Evolutionary conservation across 2,113 vertebrate species (phyloP), one percentile per base, ranked within the genome.

Genomic region (Dolichallabes microphthalmus): DNA sequence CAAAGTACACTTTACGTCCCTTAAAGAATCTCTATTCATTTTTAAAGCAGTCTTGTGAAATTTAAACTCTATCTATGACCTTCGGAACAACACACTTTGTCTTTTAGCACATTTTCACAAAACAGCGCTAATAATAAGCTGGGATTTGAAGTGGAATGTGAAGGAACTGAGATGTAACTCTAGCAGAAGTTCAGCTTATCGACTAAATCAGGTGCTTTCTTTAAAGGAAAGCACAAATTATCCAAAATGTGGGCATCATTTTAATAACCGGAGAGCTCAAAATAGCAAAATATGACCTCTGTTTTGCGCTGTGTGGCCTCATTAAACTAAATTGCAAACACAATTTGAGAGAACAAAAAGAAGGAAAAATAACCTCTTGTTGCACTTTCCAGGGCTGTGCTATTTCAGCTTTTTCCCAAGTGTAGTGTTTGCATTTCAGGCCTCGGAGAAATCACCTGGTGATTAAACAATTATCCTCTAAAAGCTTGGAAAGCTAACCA

Each of bases 391-490:
- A 57, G 20, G 5, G 8, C 53, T 32, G 71, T 32, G 74, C 75
- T 77, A 32, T 57, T 77, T 57, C n/a, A 77, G 53, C 11, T 2
- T 20, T 35, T 78, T 32, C 75, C 75, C 75, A 32, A 58, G 17
- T 35, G 75, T 32, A 27, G 27, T 17, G 53, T 32, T 55, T 32
- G 53, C 75, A 12, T 78, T 78, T 58, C 53, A 78, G 74, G 73
- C 53, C 73, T 52, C 5, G 1, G 2, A 20, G 27, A 77, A 77
- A 77, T 77, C 75, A 77, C n/a, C 53, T 58, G 15, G 0, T 10
- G 27, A 77, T 77, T 78, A 78, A 58, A 78, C 57, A 22, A 58
- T 78, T 78, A 52, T 74, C 71, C 71, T 50, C 22, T 50, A n/a
- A 78, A 78, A 58, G 17, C 53, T 22, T 58, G 75, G 53, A 78